Conservation (phyloP, 2,888 invertebrate genomes). For the Muschampia plurimacula region DNA sequence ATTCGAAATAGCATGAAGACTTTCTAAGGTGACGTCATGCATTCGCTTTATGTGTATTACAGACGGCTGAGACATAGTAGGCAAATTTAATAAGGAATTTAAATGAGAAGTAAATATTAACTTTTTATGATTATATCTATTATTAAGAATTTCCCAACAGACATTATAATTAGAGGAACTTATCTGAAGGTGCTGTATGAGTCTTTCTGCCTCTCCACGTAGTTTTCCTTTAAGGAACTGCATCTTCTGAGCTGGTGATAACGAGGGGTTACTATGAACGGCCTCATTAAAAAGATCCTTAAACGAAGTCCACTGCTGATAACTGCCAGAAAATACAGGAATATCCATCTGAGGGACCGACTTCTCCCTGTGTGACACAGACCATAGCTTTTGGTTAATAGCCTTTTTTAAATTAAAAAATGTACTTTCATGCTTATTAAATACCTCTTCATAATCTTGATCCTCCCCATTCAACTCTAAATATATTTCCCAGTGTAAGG, state of each 20-base stretch:
- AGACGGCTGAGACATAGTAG: neutral
- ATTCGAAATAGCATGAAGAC: neutral
- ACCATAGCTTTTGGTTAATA: slow-evolving; percentile 16
- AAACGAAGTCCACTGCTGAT: slow-evolving; percentile 9
- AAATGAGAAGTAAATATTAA: slow-evolving; percentile 41
- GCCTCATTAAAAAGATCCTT: slow-evolving; percentile 13
- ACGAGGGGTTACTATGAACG: neutral
- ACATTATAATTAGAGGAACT: slow-evolving; percentile 6
- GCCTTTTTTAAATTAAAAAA: slow-evolving; percentile 7
- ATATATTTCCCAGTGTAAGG: neutral
- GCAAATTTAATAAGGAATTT: neutral
- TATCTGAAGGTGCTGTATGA: slow-evolving; percentile 15
- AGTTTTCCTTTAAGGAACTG: slow-evolving; percentile 12
- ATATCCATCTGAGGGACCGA: slow-evolving; percentile 1
- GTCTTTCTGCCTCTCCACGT: slow-evolving; percentile 5
- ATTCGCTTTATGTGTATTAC: neutral
- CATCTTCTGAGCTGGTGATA: slow-evolving; percentile 13
- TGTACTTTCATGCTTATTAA: neutral
- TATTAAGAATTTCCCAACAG: slow-evolving; percentile 15
- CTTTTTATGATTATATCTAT: slow-evolving; percentile 32
- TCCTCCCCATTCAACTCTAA: neutral
- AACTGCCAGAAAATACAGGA: slow-evolving; percentile 8
- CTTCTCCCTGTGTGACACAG: slow-evolving; percentile 4
- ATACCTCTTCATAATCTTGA: neutral
- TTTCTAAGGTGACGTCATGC: neutral